These are phyloP conservation scores for Netelia fuscicornis DNA, from an alignment of 2,888 invertebrate genomes.

Conservation along the genomic window DNA sequence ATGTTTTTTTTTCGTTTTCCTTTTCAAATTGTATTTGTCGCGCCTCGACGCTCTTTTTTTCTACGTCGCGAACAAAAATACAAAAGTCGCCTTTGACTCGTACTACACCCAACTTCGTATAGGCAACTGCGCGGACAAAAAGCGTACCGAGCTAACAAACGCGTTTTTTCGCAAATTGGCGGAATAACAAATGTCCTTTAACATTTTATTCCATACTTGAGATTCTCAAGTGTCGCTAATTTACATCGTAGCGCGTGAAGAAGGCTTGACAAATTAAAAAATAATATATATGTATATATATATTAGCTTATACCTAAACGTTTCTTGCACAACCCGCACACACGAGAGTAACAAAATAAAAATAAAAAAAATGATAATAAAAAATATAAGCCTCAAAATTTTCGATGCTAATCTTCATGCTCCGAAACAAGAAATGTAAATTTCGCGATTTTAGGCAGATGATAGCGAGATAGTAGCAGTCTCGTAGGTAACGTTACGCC, in stretches of 20 bases:
- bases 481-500: constrained; percentile 44
- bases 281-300: no score
- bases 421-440: constrained; percentile 16
- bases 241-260: no score
- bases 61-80: constrained; percentile 26
- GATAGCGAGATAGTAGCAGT: not conserved
- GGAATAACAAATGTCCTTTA: no score
- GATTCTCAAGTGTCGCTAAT: no score
- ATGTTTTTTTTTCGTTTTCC: not conserved
- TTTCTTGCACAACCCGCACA: no score
- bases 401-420: constrained; percentile 6
- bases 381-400: not conserved
- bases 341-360: no score
- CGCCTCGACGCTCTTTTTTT: constrained; percentile 17
- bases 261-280: no score
- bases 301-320: no score
- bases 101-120: not conserved
- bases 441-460: not conserved
- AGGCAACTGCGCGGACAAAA: not conserved
- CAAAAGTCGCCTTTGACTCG: constrained; percentile 17
- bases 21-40: not conserved
- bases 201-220: no score
- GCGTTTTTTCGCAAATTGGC: no score
- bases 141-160: no score
- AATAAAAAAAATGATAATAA: not conserved